Percentiles rank a stretch among this genome's conserved stretches.
phyloP scores from a whole-genome alignment of 2,113 vertebrate genomes.

The Atrichornis clamosus region DNA sequence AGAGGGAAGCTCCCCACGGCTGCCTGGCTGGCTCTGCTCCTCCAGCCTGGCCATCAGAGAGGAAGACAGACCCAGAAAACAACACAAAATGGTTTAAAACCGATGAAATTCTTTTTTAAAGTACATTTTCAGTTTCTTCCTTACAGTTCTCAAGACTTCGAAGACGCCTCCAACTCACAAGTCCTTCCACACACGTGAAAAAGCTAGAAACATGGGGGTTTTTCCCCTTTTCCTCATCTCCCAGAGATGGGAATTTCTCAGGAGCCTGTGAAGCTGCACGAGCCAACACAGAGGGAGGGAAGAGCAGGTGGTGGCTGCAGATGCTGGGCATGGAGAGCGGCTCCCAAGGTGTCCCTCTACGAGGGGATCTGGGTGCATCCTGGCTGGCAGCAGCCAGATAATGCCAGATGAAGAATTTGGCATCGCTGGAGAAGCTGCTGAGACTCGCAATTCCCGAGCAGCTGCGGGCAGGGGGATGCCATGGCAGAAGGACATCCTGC shows the following conservation, averaged over 20 bases:
- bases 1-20: not conserved
- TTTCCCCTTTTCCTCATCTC: not conserved
- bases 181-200: not conserved
- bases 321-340: not conserved
- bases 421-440: not conserved
- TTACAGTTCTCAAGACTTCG: not conserved
- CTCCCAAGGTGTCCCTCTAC: not conserved
- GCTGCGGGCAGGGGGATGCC: not conserved
- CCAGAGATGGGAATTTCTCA: not conserved
- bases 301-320: not conserved
- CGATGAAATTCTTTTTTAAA: fast-evolving
- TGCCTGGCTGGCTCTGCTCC: not conserved
- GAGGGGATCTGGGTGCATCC: not conserved
- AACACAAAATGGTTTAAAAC: fast-evolving
- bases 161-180: not conserved
- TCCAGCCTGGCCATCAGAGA: not conserved
- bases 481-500: fast-evolving
- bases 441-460: not conserved
- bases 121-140: not conserved
- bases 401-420: not conserved
- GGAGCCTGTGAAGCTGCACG: not conserved
- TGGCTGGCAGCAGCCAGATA: not conserved
- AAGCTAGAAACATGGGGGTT: fast-evolving
- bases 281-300: not conserved
- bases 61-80: not conserved